Evolutionary conservation across 2,113 vertebrate species (phyloP), one percentile per base, ranked within the genome.

Genomic region (Oenanthe oenanthe): DNA sequence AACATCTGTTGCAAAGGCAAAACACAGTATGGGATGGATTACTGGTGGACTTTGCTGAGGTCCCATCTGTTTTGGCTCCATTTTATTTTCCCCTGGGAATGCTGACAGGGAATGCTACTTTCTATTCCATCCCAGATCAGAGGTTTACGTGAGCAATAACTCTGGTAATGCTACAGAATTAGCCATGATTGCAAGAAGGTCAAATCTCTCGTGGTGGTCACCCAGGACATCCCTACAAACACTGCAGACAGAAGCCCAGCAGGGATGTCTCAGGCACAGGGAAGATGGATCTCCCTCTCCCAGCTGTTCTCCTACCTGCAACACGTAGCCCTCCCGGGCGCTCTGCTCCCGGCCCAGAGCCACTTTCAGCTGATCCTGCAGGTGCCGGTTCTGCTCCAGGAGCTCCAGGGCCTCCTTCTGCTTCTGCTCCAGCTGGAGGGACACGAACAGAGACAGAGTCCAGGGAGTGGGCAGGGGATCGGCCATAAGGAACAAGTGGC

Each of bases 311-410:
- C 98, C 96, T 98, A 99, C 99, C 99, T 99, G 99, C 85, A 99
- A 97, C 67, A 99, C 98, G 38, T 99, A 99, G 95, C 99, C 99
- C 93, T 99, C 98, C 88, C 99, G 98, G 86, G 99, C 99, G 6
- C 94, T 99, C 65, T 99, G 99, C 85, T 99, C 99, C 85, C 99
- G 98, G 85, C 98, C 98, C 82, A 99, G 97, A 0, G 99, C 99
- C 78, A 99, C 98, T 85, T 99, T 98, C 89, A 99, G 98, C 96
- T 99, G 98, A 94, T 99, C 99, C 95, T 99, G 99, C 47, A 99
- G 97, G 89, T 98, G 94, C 36, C 96, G 98, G 97, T 99, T 99
- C 98, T 99, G 99, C 83, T 99, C 98, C 95, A 99, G 98, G 74
- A 99, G 98, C 78, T 97, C 98, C 13, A 98, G 98, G 93, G 99